Percentiles rank a stretch among this genome's conserved stretches.
phyloP scores from a whole-genome alignment of 2,797 vertebrate genomes.

The Myripristis jacobus region DNA sequence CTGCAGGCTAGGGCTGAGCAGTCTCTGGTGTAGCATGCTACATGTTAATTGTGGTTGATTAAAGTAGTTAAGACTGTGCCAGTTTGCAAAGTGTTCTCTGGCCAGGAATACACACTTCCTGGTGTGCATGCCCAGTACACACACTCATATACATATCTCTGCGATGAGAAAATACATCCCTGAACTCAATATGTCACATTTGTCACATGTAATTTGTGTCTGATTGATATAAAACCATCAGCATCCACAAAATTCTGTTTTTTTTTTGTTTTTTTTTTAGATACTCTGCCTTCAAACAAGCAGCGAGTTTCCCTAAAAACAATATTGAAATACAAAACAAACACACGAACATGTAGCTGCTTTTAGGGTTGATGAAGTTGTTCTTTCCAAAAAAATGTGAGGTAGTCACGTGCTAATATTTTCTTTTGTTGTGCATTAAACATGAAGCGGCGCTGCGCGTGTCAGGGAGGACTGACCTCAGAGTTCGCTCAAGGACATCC shows the following conservation, averaged over 20 bases:
- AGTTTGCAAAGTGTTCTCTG: constrained; percentile 19
- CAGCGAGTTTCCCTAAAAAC: background rate
- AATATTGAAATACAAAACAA: too few species aligned
- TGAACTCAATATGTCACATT: too few species aligned
- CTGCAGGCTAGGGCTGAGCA: constrained; percentile 62
- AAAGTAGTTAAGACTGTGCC: constrained; percentile 1
- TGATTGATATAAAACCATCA: background rate
- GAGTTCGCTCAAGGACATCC: background rate
- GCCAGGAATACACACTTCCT: constrained; percentile 20
- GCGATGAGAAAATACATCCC: background rate
- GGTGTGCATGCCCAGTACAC: constrained; percentile 5
- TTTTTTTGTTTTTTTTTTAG: background rate
- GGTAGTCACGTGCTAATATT: too few species aligned
- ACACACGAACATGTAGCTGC: too few species aligned
- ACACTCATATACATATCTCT: constrained; percentile 3
- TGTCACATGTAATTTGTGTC: too few species aligned
- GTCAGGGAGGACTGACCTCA: background rate
- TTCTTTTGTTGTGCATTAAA: background rate
- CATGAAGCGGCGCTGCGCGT: background rate
- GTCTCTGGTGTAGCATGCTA: constrained; percentile 42
- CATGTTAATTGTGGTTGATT: constrained; percentile 47
- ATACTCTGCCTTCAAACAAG: background rate
- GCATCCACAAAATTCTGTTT: too few species aligned
- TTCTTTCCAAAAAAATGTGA: too few species aligned
- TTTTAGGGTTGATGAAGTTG: too few species aligned